Percentiles rank a stretch among this genome's conserved stretches.
Conservation (phyloP, 2,888 invertebrate species). For the Anagyrus pseudococci region DNA sequence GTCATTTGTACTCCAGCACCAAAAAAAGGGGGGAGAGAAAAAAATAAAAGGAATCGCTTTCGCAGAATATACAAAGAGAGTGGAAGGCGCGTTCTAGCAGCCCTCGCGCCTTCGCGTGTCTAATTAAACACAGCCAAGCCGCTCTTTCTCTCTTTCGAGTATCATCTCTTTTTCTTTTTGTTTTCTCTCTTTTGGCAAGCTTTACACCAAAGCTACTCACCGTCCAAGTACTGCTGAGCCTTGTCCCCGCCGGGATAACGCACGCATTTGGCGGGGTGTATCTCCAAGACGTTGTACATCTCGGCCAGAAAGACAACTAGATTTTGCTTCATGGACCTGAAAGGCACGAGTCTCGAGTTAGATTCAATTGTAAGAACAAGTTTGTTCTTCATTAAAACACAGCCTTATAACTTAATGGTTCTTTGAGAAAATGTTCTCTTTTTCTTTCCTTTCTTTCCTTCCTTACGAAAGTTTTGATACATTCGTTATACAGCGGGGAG, state of each 20-base stretch:
- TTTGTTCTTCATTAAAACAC: no score
- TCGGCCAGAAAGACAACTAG: conserved; percentile 91
- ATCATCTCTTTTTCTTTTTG: background rate
- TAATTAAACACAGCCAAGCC: background rate
- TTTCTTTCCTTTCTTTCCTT: no score
- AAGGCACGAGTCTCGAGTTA: conserved; percentile 44
- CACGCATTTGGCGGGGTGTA: conserved; percentile 89
- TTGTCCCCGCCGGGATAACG: conserved; percentile 79
- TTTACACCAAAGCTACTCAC: conserved; percentile 51
- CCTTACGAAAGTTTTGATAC: no score
- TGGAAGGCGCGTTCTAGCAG: no score
- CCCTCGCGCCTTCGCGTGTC: no score
- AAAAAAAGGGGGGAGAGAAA: conserved; percentile 13
- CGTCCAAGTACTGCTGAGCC: conserved; percentile 61
- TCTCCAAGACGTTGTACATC: conserved; percentile 91
- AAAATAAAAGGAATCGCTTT: conserved; percentile 2
- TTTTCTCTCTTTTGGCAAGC: background rate
- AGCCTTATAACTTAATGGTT: no score
- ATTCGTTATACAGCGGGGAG: no score
- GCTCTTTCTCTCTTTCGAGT: no score
- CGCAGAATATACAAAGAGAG: conserved; percentile 26
- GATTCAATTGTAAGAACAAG: no score
- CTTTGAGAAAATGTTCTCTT: no score
- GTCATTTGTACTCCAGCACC: conserved; percentile 51
- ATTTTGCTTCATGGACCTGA: conserved; percentile 89